Conservation (phyloP, 1,140 invertebrate genomes). For the Proctacanthus coquilletti region DNA sequence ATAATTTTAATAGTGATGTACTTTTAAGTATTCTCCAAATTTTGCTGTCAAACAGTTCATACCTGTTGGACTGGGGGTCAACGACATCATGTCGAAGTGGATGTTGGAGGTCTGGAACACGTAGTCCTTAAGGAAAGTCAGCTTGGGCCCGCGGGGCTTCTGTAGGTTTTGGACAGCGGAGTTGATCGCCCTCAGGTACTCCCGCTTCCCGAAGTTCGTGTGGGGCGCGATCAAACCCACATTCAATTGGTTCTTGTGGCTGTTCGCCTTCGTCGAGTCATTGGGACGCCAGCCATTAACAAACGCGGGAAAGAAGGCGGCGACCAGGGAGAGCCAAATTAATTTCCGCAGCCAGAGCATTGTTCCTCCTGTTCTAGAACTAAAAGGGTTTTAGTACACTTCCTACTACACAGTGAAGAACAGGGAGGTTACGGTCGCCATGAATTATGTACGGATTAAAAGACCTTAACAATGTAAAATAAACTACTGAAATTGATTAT, state of each 20-base stretch:
- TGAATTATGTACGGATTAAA: too few relatives aligned
- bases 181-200: slow-evolving; percentile 50
- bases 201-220: slow-evolving; percentile 39
- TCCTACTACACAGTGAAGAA: background rate
- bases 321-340: background rate
- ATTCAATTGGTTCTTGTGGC: slow-evolving; percentile 29
- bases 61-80: slow-evolving; percentile 66
- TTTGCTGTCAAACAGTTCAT: too few relatives aligned
- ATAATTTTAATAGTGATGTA: too few relatives aligned
- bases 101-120: slow-evolving; percentile 44
- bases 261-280: background rate
- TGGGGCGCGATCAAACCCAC: slow-evolving; percentile 40
- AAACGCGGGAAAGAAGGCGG: background rate
- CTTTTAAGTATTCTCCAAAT: too few relatives aligned
- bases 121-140: slow-evolving; percentile 46
- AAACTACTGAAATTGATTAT: too few relatives aligned
- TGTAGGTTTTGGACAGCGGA: slow-evolving; percentile 42
- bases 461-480: too few relatives aligned
- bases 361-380: background rate
- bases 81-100: slow-evolving; percentile 45
- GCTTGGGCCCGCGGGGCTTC: slow-evolving; percentile 37
- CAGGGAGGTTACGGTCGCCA: background rate
- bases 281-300: background rate
- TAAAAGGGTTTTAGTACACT: background rate
- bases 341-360: background rate